Evolutionary conservation across 2,797 vertebrate genomes (phyloP), one percentile per base, ranked within the genome.

Genomic region (Cyprinodon diabolis): DNA sequence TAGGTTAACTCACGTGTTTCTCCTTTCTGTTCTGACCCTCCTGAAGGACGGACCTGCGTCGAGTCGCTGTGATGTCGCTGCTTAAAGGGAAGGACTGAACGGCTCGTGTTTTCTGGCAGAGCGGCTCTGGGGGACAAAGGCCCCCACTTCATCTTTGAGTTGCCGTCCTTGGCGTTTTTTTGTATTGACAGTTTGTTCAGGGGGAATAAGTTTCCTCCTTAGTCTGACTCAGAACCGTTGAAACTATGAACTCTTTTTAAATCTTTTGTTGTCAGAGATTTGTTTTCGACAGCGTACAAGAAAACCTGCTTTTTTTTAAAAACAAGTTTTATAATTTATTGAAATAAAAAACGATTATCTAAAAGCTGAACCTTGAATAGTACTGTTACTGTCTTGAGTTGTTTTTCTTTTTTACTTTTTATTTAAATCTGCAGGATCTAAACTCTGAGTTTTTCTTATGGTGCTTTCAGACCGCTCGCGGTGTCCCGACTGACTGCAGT

Each of bases 281-380:
- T 81, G 67, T 30, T 52, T 67, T 45, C 35, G 25, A 43, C 79
- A 71, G 67, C 69, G 74, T 48, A 21, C 72, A 52, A 76, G 68
- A 71, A 79, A 19, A 19, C 55, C 17, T 30, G 8, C 15, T 65
- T 75, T 78, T 85, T 86, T 84, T 23, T 30, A 81, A 66, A 79
- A 25, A 43, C 76, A 77, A 74, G 77, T 94, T 94, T 94, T 93
- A 82, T 93, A 93, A 90, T 87, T 93, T 85, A 67, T 83, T 91
- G 68, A 83, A 94, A 91, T 94, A 92, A 93, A 5, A 93, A 2
- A 0, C 47, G n/a, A 82, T 87, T 84, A 45, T 74, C 63, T 79
- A 30, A 66, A 43, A 45, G 21, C 51, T 23, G 37, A 21, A 35
- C 6, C 8, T 52, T 11, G 8, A 66, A 1, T 10, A 58, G 37